These are phyloP conservation scores for Alfaro cultratus DNA, from an alignment of 2,797 vertebrate species.

Conservation along the genomic window DNA sequence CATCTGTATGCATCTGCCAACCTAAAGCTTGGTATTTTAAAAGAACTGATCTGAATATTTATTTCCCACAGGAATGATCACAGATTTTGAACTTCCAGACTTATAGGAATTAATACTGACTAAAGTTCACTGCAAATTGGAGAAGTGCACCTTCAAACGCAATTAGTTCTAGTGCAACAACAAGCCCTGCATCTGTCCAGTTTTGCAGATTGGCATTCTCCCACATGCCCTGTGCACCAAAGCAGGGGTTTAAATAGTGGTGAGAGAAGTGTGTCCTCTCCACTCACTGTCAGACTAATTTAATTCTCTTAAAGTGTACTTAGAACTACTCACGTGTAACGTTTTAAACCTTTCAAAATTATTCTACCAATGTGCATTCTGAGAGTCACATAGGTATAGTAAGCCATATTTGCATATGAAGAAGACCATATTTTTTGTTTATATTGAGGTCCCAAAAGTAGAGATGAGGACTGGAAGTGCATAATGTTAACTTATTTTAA, in stretches of 20 bases:
- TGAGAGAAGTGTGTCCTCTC: not conserved
- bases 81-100: constrained; percentile 18
- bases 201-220: constrained; percentile 2
- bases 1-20: not conserved
- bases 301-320: not conserved
- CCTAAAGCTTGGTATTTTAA: constrained; percentile 11
- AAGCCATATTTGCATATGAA: not conserved
- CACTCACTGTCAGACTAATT: not conserved
- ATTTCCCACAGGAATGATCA: constrained; percentile 25
- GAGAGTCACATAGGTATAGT: not conserved
- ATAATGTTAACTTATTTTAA: not conserved
- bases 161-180: not conserved
- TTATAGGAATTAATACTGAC: not conserved
- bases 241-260: not conserved
- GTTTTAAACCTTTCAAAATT: not conserved
- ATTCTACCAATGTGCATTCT: not conserved
- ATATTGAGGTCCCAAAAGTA: not conserved
- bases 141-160: constrained; percentile 2
- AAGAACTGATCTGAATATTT: not conserved
- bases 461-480: not conserved
- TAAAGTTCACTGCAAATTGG: not conserved
- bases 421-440: not conserved
- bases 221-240: not conserved
- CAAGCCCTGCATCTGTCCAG: constrained; percentile 1
- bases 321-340: not conserved